A percentile compares a stretch with the other conserved stretches of the same genome.
These are phyloP conservation scores for Maconellicoccus hirsutus DNA, from an alignment of 1,140 invertebrate species.

Conservation along the genomic window DNA sequence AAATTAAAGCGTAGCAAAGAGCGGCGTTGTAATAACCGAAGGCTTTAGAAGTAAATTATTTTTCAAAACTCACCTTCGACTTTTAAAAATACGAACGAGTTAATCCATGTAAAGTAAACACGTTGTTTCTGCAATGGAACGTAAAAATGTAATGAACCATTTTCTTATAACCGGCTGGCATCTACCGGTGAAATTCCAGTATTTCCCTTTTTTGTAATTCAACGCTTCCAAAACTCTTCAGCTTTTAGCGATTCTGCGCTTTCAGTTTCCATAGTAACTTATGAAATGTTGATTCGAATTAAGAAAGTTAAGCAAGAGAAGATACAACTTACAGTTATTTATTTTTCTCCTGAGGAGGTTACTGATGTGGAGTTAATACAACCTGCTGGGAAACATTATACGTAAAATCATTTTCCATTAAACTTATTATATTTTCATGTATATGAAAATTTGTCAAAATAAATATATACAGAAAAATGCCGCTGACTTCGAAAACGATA, in stretches of 20 bases:
- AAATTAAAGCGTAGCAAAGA: not conserved
- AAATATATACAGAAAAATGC: not conserved
- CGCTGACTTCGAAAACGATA: not conserved
- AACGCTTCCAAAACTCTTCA: conserved; percentile 7
- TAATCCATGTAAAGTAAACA: not conserved
- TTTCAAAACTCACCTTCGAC: not conserved
- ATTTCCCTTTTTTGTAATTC: conserved; percentile 9
- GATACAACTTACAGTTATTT: conserved; percentile 5
- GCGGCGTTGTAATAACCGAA: not conserved
- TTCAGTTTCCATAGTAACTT: conserved; percentile 9
- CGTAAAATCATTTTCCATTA: conserved; percentile 9
- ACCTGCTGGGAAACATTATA: conserved; percentile 3
- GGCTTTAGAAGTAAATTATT: not conserved
- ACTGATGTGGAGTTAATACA: conserved; percentile 8
- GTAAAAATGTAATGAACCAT: conserved; percentile 9
- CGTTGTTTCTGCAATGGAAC: not conserved
- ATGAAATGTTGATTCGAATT: conserved; percentile 9
- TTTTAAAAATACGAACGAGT: not conserved
- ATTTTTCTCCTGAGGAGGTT: conserved; percentile 7
- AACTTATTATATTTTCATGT: conserved; percentile 10
- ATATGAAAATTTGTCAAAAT: conserved; percentile 1
- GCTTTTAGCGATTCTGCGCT: conserved; percentile 7
- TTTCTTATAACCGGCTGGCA: conserved; percentile 2
- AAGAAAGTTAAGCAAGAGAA: conserved; percentile 9
- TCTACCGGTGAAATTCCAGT: conserved; percentile 8